Evolutionary conservation across 2,888 invertebrate genomes (phyloP).

Genomic region (Philaethria dido): DNA sequence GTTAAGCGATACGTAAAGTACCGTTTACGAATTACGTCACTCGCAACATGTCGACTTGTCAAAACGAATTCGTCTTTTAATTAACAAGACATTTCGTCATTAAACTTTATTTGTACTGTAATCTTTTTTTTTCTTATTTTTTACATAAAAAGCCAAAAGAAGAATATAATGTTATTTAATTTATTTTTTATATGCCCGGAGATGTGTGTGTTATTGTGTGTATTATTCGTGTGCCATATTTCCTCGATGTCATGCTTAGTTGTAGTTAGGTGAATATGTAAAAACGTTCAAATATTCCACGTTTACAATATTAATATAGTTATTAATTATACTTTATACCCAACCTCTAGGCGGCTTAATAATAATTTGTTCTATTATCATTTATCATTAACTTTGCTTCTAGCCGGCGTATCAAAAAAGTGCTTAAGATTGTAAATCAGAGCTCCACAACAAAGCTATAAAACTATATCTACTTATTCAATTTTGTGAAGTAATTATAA

Average conservation of each 20-base stretch:
- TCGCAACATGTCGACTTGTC: slow-evolving; percentile 29
- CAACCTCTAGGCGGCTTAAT: background rate
- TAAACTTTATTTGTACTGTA: slow-evolving; percentile 1
- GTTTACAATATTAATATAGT: background rate
- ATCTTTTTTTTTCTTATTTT: background rate
- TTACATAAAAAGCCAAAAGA: background rate
- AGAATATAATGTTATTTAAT: background rate
- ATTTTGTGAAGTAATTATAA: background rate
- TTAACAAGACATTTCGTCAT: slow-evolving; percentile 5
- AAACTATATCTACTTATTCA: background rate
- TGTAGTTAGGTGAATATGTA: background rate
- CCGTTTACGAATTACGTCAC: slow-evolving; percentile 40
- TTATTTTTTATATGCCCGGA: too few relatives aligned
- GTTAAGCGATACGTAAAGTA: slow-evolving; percentile 47
- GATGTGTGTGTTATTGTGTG: too few relatives aligned
- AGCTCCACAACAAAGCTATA: background rate
- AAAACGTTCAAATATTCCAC: background rate
- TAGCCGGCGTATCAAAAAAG: background rate
- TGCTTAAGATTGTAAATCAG: background rate
- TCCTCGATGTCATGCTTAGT: background rate
- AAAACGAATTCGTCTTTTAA: slow-evolving; percentile 27
- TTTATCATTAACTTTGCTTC: background rate
- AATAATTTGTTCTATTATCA: background rate
- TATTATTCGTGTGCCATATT: background rate
- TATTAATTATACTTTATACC: background rate